phyloP scores from a whole-genome alignment of 2,888 invertebrate genomes.

The Amiota communis region DNA sequence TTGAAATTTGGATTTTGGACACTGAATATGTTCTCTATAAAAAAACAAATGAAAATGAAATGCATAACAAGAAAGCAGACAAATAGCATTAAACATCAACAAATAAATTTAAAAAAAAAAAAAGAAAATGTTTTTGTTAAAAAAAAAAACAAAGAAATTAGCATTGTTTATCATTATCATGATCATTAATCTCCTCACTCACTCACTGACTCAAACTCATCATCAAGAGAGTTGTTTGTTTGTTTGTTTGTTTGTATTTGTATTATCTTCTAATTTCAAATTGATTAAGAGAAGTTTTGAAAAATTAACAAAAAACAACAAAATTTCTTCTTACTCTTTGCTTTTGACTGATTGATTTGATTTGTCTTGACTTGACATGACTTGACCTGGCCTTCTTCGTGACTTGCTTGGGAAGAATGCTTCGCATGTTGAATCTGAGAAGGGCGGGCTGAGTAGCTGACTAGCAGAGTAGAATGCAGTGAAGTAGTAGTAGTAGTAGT shows the following conservation, averaged over 20 bases:
- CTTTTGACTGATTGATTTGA: too few species aligned
- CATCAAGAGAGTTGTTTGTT: too few species aligned
- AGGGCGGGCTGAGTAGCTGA: too few species aligned
- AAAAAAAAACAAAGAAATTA: background rate
- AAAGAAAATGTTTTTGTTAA: too few species aligned
- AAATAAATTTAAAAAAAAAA: background rate
- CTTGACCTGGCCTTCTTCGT: background rate
- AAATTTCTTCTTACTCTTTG: constrained; percentile 17
- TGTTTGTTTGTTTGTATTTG: too few species aligned
- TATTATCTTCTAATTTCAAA: too few species aligned
- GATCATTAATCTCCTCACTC: too few species aligned
- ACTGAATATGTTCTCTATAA: too few species aligned
- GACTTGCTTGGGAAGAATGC: background rate
- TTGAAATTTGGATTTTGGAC: too few species aligned
- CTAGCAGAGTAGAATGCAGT: background rate
- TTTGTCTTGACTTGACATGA: background rate
- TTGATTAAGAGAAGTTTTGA: background rate
- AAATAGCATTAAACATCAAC: constrained; percentile 18
- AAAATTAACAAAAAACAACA: background rate
- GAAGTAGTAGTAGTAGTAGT: constrained; percentile 1
- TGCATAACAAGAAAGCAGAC: constrained; percentile 17
- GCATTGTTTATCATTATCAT: background rate
- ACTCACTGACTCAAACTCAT: too few species aligned
- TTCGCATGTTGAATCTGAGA: too few species aligned
- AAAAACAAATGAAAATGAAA: constrained; percentile 5